Evolutionary conservation across 1,140 invertebrate genomes (phyloP).

Genomic region (Drosophila sproati): DNA sequence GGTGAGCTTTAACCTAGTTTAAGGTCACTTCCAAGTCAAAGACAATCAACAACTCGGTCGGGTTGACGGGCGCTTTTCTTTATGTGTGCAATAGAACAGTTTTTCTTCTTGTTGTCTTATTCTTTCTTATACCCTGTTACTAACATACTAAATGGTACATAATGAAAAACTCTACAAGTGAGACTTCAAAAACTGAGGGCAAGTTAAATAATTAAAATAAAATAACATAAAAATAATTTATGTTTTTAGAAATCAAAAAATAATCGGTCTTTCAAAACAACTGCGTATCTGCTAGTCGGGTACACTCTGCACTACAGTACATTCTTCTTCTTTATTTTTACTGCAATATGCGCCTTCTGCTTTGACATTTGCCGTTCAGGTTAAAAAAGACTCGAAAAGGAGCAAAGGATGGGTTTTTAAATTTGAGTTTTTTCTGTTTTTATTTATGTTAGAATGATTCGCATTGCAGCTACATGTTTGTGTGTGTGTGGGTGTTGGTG

Average conservation of each 20-base stretch:
- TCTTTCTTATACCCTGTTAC: not conserved
- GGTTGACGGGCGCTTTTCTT: not conserved
- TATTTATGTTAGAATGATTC: slow-evolving; percentile 12
- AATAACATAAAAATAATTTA: not conserved
- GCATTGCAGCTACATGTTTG: slow-evolving; percentile 11
- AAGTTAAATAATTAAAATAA: not conserved
- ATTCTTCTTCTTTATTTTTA: slow-evolving; percentile 13
- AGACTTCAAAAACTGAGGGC: too few species aligned
- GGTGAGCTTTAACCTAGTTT: slow-evolving; percentile 79
- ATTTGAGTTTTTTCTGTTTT: slow-evolving; percentile 12
- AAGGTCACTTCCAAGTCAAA: slow-evolving; percentile 80
- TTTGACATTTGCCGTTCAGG: slow-evolving; percentile 40
- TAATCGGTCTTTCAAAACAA: too few species aligned
- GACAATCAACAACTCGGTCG: slow-evolving; percentile 60
- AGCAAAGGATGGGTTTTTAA: not conserved
- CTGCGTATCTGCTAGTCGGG: not conserved
- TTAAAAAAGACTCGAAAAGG: slow-evolving; percentile 10
- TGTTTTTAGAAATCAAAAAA: too few species aligned
- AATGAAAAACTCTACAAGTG: too few species aligned
- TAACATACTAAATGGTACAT: not conserved
- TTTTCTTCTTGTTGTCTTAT: slow-evolving; percentile 6
- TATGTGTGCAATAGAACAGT: slow-evolving; percentile 9
- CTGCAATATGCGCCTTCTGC: slow-evolving; percentile 25
- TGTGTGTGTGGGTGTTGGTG: not conserved
- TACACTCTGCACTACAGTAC: not conserved